Base-by-base conservation (phyloP, 2,888 invertebrate species). In the Morpho helenor region DNA sequence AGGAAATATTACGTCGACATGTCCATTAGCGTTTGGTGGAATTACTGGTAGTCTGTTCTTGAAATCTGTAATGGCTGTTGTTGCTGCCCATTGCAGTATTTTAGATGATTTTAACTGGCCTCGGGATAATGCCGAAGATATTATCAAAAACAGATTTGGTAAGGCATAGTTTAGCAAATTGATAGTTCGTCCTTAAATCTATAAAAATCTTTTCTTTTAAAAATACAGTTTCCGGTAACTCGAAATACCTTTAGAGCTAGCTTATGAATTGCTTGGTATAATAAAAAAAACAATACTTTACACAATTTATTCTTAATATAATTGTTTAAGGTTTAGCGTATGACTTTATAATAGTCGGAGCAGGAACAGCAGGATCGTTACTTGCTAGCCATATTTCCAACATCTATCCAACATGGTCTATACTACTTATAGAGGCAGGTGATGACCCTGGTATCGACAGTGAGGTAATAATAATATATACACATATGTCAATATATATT, bases 351-450 rank as follows among this genome's bases (percentile, higher is more conserved):
- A 68, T 91, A 65, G 85, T 92, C 5, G 92, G 92, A 1, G 92
- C 87, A 7, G 92, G 92, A 1, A 91, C 92, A 0, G 92, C 92
- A 0, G 92, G 92, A 5, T 91, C 92, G 7, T 85, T 91, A 4
- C 67, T 92, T 8, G 92, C 92, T 0, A 90, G 88, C 65, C 77
- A 87, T 3, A 71, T 92, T 48, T 70, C 76, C 23, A 64, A 66
- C 31, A 59, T 67, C 7, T 70, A 73, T 53, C 76, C 77, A 2
- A 61, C 72, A 7, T 70, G 68, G 57, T 70, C 79, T 70, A 71
- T 90, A 5, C 68, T 91, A 44, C 68, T 91, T n/a, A 67, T 91
- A 55, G 91, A 91, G 70, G 90, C 91, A 52, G 91, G 90, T n/a
- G 82, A 77, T 39, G 83, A 91, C 60, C 88, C 91, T 59, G 81